Percentiles rank a stretch among this genome's conserved stretches.
Conservation (phyloP, 2,797 vertebrate genomes). For the Acanthis flammea region DNA sequence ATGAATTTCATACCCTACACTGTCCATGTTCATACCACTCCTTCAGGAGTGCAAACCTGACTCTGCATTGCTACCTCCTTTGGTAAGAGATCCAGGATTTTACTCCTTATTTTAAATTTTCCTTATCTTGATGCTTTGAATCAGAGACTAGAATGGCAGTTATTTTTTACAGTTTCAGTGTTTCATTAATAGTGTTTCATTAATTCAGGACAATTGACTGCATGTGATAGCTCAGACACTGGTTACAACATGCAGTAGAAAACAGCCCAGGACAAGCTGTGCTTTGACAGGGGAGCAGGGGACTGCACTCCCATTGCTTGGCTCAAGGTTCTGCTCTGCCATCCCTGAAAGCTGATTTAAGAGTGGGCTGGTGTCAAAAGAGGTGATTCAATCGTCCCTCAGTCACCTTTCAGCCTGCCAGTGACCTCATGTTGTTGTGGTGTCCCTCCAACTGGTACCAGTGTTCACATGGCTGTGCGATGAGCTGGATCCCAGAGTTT, state of each 20-base stretch:
- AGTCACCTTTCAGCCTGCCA: neutral
- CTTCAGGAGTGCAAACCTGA: neutral
- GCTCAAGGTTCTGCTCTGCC: neutral
- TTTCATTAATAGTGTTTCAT: neutral
- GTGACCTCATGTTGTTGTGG: neutral
- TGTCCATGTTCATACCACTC: neutral
- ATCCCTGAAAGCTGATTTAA: neutral
- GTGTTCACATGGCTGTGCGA: fast-evolving
- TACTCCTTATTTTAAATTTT: neutral
- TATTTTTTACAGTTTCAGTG: neutral
- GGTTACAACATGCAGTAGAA: neutral
- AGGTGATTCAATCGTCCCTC: neutral
- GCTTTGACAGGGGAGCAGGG: neutral
- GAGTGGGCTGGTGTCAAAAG: neutral
- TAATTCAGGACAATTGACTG: neutral
- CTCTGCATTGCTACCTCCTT: neutral
- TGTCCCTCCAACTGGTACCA: neutral
- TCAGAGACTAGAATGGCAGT: neutral
- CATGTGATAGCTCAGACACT: neutral
- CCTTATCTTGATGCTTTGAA: neutral
- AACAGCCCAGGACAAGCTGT: neutral
- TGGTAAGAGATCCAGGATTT: neutral
- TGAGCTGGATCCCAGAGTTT: neutral
- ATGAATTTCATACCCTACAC: neutral
- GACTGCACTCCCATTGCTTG: fast-evolving